Evolutionary conservation across 1,140 invertebrate genomes (phyloP), one percentile per base, ranked within the genome.

Genomic region (Macrobrachium nipponense): DNA sequence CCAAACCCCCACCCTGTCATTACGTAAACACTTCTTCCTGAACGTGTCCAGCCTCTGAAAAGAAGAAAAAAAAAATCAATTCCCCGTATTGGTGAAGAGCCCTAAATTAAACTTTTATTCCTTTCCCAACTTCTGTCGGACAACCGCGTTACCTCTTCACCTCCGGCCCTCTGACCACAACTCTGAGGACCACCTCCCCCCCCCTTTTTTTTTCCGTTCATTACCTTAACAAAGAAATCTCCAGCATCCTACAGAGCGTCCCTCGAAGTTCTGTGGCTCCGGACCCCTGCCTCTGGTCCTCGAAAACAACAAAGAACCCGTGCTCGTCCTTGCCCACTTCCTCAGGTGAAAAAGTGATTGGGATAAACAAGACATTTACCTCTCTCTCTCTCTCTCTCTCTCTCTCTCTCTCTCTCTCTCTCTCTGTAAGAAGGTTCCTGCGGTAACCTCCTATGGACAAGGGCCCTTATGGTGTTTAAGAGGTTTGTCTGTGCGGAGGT

Each of bases 291-390:
- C 72, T 51, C 17, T n/a, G 61, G 15, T 73, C n/a, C 82, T 83
- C 61, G 60, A 72, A 36, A n/a, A 20, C 75, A 51, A 85, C 82
- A 85, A 85, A 79, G 76, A 27, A 36, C 82, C 76, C 82, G 82
- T 83, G 82, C 73, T 83, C 72, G 20, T 76, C 72, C 51, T 51
- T 27, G 20, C 44, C 82, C 82, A 85, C 82, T 85, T 85, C 82
- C 82, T 85, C 51, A 51, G 51, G 82, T 51, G 75, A n/a, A 51
- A 78, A 60, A 60, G 27, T 51, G 60, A 59, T 59, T 44, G 75
- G 82, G 64, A 79, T 70, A 85, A 85, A 85, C 82, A 85, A 79
- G 75, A 70, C 82, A 72, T 85, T 79, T 70, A 66, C 44, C 36
- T 51, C 51, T 51, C 51, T 51, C 51, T 51, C 51, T 51, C 51